Conservation (phyloP, 2,797 vertebrate species). For the Helarctos malayanus region DNA sequence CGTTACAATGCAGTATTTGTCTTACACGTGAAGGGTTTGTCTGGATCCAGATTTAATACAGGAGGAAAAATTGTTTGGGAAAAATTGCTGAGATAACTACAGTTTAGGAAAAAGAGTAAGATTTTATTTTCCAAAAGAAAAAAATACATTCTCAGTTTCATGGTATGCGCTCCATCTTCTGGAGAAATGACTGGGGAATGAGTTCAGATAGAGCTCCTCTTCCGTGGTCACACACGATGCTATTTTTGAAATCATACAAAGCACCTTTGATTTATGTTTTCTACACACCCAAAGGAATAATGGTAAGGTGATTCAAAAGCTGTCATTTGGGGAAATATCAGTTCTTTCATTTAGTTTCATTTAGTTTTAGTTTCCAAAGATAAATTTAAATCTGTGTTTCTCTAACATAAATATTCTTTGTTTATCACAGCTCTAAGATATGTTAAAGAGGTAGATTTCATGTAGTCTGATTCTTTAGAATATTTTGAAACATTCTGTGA, state of each 20-base stretch:
- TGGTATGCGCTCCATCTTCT: not conserved
- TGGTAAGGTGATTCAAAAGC: not conserved
- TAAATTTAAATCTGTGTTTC: not conserved
- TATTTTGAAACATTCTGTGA: not conserved
- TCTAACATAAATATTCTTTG: not conserved
- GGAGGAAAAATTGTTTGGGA: rapidly evolving
- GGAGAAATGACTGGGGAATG: not conserved
- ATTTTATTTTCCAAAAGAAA: not conserved
- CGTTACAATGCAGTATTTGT: too few relatives aligned
- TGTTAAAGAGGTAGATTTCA: not conserved
- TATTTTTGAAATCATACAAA: not conserved
- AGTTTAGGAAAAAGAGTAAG: not conserved
- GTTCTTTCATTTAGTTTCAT: conserved; percentile 7
- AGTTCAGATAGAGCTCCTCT: not conserved
- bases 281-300: not conserved
- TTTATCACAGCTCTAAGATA: not conserved
- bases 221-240: not conserved
- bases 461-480: not conserved
- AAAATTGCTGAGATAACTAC: not conserved
- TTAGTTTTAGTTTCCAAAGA: not conserved
- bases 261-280: not conserved
- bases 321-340: not conserved
- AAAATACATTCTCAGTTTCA: not conserved
- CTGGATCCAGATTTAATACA: not conserved
- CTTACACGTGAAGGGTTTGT: rapidly evolving